Evolutionary conservation across 2,888 invertebrate species (phyloP).

Genomic region (Plagodis dolabraria): DNA sequence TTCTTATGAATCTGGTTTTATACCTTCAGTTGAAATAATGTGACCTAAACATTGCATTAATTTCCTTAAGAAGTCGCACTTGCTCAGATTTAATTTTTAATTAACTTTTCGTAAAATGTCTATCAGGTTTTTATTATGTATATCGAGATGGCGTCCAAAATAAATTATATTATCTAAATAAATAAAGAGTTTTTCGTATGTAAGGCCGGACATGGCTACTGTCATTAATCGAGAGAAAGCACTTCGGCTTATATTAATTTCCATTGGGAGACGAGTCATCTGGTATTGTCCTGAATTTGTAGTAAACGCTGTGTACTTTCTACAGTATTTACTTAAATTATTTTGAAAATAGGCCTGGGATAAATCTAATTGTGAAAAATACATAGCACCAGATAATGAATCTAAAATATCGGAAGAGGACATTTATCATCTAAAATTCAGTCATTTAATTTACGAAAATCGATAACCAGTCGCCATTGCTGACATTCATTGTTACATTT

Average conservation of each 20-base stretch:
- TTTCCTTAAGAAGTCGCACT: slow-evolving; percentile 19
- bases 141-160: slow-evolving; percentile 17
- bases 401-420: slow-evolving; percentile 34
- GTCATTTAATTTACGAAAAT: slow-evolving; percentile 33
- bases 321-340: slow-evolving; percentile 16
- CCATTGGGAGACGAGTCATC: slow-evolving; percentile 31
- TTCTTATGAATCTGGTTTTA: too few species aligned
- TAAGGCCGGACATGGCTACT: slow-evolving; percentile 31
- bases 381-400: slow-evolving; percentile 28
- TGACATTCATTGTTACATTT: slow-evolving; percentile 27
- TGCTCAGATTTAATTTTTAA: slow-evolving; percentile 17
- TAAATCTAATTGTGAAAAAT: slow-evolving; percentile 30
- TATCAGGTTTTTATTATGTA: slow-evolving; percentile 19
- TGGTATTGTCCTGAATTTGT: slow-evolving; percentile 18
- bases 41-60: slow-evolving; percentile 22
- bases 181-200: slow-evolving; percentile 29
- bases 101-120: slow-evolving; percentile 20
- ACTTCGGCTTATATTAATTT: slow-evolving; percentile 27
- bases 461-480: slow-evolving; percentile 36
- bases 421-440: slow-evolving; percentile 30
- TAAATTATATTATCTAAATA: slow-evolving; percentile 19
- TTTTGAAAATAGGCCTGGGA: slow-evolving; percentile 29
- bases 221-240: slow-evolving; percentile 32
- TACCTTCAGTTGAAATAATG: slow-evolving; percentile 6
- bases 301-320: slow-evolving; percentile 32